These are phyloP conservation scores for Phaethornis superciliosus DNA, from an alignment of 2,113 vertebrate species.

Conservation along the genomic window DNA sequence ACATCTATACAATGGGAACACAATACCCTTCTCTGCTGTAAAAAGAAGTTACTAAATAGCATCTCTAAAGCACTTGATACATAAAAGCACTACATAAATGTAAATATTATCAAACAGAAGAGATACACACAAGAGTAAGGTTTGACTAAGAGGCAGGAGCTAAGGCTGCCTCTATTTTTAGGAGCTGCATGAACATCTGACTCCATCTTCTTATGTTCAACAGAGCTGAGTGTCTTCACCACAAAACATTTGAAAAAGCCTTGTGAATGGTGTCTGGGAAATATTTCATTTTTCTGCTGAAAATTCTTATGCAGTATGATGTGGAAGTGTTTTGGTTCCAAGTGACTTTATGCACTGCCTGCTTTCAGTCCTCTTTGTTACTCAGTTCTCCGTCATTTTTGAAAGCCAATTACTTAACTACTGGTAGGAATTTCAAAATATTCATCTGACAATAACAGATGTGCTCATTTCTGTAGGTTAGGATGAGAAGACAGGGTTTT, in stretches of 20 bases:
- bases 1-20: background rate
- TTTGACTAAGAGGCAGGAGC: background rate
- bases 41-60: background rate
- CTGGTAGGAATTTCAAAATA: background rate
- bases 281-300: background rate
- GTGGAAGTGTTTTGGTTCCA: background rate
- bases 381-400: background rate
- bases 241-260: background rate
- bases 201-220: background rate
- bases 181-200: background rate
- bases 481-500: conserved; percentile 5
- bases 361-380: background rate
- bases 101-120: background rate
- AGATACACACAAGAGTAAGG: background rate
- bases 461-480: conserved; percentile 12
- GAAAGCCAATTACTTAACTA: background rate
- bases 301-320: background rate
- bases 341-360: background rate
- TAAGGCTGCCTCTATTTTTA: background rate
- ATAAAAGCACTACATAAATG: background rate
- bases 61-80: background rate
- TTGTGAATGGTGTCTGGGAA: background rate
- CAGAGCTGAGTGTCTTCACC: background rate
- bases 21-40: background rate
- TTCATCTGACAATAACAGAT: background rate